Conservation (phyloP, 2,113 vertebrate genomes). For the Cynopterus brachyotis region DNA sequence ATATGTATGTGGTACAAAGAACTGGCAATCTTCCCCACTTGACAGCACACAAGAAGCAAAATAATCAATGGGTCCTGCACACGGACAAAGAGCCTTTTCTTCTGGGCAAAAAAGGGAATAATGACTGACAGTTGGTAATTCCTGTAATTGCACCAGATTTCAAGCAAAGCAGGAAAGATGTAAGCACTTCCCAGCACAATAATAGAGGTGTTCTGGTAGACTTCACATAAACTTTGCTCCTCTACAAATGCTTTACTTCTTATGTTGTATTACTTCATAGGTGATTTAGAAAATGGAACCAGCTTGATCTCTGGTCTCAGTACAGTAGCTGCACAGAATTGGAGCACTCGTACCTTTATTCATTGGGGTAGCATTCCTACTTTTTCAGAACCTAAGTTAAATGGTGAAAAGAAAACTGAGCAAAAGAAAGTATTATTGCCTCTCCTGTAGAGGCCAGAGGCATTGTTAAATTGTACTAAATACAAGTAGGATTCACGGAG, state of each 20-base stretch:
- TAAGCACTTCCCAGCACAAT: not conserved
- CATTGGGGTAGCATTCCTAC: not conserved
- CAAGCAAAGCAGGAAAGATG: not conserved
- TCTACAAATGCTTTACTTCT: not conserved
- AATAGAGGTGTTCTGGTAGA: not conserved
- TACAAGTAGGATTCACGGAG: not conserved
- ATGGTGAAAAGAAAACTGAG: not conserved
- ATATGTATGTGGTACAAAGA: not conserved
- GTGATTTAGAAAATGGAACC: not conserved
- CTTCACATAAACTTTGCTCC: not conserved
- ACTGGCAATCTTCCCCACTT: not conserved
- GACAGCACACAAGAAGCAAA: not conserved
- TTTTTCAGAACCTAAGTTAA: not conserved
- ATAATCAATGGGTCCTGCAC: not conserved
- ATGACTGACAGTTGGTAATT: not conserved
- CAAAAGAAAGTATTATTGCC: not conserved
- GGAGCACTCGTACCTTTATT: not conserved
- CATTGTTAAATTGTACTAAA: not conserved
- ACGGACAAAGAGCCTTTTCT: not conserved
- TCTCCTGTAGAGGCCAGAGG: not conserved
- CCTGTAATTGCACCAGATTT: not conserved
- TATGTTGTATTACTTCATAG: not conserved
- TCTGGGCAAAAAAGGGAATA: not conserved
- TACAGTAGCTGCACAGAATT: not conserved
- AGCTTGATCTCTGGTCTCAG: not conserved